Evolutionary conservation across 2,888 invertebrate genomes (phyloP), one percentile per base, ranked within the genome.

Genomic region (Metacarcinus magister): DNA sequence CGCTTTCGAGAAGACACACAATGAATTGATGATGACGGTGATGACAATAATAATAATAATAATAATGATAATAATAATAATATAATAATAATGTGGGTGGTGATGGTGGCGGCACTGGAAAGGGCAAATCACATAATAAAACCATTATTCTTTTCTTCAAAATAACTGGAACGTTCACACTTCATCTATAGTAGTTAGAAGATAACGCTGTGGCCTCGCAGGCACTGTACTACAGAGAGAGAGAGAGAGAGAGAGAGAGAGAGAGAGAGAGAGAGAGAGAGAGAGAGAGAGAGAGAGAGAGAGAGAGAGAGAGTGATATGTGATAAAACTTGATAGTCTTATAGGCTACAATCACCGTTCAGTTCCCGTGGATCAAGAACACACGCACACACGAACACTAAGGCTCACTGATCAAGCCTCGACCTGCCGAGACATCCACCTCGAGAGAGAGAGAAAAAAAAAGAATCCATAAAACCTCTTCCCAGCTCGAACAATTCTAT

Each of bases 251-350:
- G 67, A 75, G 67, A 75, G 67, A 75, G 67, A 75, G 67, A 75
- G 75, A 28, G 75, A 28, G 28, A 28, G 75, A 23, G 75, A 75
- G 75, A 75, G 75, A 75, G 75, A 75, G 75, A 75, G 75, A 75
- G 75, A 75, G 75, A 75, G 75, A 75, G 75, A 75, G 75, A 75
- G 75, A 75, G 75, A 75, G 75, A 75, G 75, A 75, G 75, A 75
- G 75, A 75, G 75, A 75, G 75, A 75, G 75, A 75, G 75, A 75
- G 75, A 75, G 75, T 28, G 75, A 75, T 23, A 75, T n/a, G 75
- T n/a, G 75, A n/a, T 23, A 75, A n/a, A 75, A 75, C n/a, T 75
- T 75, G n/a, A 23, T 28, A n/a, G n/a, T 75, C 75, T 75, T 75
- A 75, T 8, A 75, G 28, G 75, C 75, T 75, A 75, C 75, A 75